These are phyloP conservation scores for Harpagoxenus sublaevis DNA, from an alignment of 2,888 invertebrate genomes.

Conservation along the genomic window DNA sequence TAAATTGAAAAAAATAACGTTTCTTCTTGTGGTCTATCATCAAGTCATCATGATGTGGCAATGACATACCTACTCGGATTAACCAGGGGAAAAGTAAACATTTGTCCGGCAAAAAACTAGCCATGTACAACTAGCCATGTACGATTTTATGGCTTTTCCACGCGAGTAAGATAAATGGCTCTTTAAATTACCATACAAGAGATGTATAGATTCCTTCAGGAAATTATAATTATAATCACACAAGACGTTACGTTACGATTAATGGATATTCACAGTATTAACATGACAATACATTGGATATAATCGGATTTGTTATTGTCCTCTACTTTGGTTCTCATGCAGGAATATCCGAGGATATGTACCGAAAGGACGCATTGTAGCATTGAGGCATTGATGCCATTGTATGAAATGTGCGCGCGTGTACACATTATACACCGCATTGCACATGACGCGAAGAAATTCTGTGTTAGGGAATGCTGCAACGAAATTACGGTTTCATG, in stretches of 20 bases:
- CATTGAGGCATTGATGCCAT: not conserved
- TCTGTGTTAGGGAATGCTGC: not conserved
- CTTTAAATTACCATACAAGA: conserved; percentile 6
- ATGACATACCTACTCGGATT: not conserved
- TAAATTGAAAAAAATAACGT: not conserved
- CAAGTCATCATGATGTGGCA: not conserved
- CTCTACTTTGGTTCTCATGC: not conserved
- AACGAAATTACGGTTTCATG: conserved; percentile 8
- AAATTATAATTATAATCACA: not conserved
- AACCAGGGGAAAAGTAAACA: not conserved
- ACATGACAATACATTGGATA: not conserved
- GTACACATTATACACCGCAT: not conserved
- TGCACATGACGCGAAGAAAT: not conserved
- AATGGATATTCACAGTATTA: not conserved
- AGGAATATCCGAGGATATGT: conserved; percentile 3
- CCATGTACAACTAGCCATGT: too few species aligned
- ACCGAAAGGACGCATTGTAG: conserved; percentile 3
- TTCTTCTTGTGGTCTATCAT: not conserved
- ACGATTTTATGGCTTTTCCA: not conserved
- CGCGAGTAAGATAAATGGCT: conserved; percentile 4
- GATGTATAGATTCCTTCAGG: not conserved
- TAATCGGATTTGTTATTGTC: conserved; percentile 27
- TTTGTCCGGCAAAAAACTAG: not conserved
- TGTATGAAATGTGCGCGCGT: conserved; percentile 10
- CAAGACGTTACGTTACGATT: not conserved